These are phyloP conservation scores for Dasypogon diadema DNA, from an alignment of 2,888 invertebrate species.

Conservation along the genomic window DNA sequence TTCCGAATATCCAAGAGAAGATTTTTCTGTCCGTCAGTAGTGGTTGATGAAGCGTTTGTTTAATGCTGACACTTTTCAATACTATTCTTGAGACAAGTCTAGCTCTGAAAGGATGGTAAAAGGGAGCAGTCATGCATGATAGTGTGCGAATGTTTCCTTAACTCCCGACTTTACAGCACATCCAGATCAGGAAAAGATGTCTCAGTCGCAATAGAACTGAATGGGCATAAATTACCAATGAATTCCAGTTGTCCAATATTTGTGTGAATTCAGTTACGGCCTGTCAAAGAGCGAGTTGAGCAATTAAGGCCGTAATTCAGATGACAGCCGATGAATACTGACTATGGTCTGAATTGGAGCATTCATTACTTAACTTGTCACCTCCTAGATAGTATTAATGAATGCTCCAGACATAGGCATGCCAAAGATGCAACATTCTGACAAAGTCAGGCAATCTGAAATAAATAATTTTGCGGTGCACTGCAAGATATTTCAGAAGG, in stretches of 20 bases:
- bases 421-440: neutral
- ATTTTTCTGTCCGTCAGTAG: constrained; percentile 45
- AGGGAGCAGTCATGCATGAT: constrained; percentile 29
- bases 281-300: constrained; percentile 25
- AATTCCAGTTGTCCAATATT: neutral
- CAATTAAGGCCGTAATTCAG: constrained; percentile 49
- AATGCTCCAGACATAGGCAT: neutral
- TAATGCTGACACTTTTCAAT: constrained; percentile 25
- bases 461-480: neutral
- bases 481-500: neutral
- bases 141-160: neutral
- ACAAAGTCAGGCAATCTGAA: neutral
- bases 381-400: constrained; percentile 30
- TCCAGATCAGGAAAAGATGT: constrained; percentile 2
- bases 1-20: constrained; percentile 10
- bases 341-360: constrained; percentile 17
- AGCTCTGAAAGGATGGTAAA: neutral
- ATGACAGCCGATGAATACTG: neutral
- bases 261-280: neutral
- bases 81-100: neutral
- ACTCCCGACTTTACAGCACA: constrained; percentile 14
- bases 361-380: constrained; percentile 44
- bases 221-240: constrained; percentile 40
- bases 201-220: no score
- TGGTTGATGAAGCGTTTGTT: constrained; percentile 36